phyloP scores from a whole-genome alignment of 2,888 invertebrate species.

The Melolontha melolontha region DNA sequence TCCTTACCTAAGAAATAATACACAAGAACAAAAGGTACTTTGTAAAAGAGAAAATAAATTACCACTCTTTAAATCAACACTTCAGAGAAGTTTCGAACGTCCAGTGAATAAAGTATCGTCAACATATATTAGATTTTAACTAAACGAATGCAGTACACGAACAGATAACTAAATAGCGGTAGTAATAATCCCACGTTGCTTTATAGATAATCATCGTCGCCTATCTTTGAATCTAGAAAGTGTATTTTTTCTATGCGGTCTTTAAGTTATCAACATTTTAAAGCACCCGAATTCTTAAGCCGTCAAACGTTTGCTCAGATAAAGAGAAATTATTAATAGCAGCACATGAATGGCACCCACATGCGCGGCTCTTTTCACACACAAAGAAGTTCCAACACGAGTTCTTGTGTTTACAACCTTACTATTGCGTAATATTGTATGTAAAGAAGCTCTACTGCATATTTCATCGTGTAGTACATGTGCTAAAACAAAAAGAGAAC shows the following conservation, averaged over 20 bases:
- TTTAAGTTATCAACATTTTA: slow-evolving; percentile 12
- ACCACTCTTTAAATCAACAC: no score
- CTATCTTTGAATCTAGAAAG: slow-evolving; percentile 31
- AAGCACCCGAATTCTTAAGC: slow-evolving; percentile 39
- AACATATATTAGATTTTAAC: no score
- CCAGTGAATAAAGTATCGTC: no score
- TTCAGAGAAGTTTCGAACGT: no score
- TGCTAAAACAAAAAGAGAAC: no score
- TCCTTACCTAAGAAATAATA: no score
- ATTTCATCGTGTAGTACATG: slow-evolving; percentile 8
- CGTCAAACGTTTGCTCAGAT: slow-evolving; percentile 37
- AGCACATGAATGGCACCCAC: slow-evolving; percentile 43
- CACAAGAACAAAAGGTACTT: no score
- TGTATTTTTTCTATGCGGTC: slow-evolving; percentile 9
- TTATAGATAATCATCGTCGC: slow-evolving; percentile 26
- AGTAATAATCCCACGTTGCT: slow-evolving; percentile 26
- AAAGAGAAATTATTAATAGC: slow-evolving; percentile 43
- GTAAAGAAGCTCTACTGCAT: slow-evolving; percentile 18
- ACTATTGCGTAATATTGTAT: slow-evolving; percentile 23
- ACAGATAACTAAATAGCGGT: slow-evolving; percentile 19
- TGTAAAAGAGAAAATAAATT: no score
- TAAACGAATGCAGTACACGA: slow-evolving; percentile 1
- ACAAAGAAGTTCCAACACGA: slow-evolving; percentile 8
- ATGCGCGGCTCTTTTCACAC: slow-evolving; percentile 21
- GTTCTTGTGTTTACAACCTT: slow-evolving; percentile 29